Evolutionary conservation across 2,113 vertebrate species (phyloP), one percentile per base, ranked within the genome.

Genomic region (Nerophis ophidion): DNA sequence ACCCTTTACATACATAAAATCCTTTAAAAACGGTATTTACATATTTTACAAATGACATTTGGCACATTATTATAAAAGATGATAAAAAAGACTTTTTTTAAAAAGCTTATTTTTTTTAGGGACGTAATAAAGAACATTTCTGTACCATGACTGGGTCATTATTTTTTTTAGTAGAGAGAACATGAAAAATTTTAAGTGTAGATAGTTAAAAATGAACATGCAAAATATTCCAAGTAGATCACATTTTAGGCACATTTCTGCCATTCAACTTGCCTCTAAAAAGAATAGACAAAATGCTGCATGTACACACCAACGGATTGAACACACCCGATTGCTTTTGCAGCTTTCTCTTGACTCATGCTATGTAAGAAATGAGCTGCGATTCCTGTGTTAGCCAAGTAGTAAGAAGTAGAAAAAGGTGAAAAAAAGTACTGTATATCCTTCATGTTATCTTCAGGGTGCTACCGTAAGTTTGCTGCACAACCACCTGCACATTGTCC

Each of bases 391-490:
- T 44, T 38, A 50, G 26, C n/a, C 53, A 48, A 57, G 70, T 6
- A 54, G 48, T 33, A 61, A 16, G 0, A 9, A 49, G 44, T 19
- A 15, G 19, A 26, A 58, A 44, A 36, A 54, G 16, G 12, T n/a
- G 44, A 68, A 60, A 59, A 65, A 33, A 35, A 13, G 5, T 15
- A 44, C 10, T 11, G 6, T n/a, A 55, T 12, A 13, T 67, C 48
- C 48, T 61, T 89, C 89, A 98, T 65, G 90, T 87, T 65, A 98
- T 88, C 91, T 98, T 98, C 65, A 98, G 80, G 81, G 95, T 97
- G 93, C 97, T 98, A 82, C 97, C 97, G 0, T 99, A 99, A 7
- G 89, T 91, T 73, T 98, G 97, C 75, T 99, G 95, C 88, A 99
- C 81, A 75, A 99, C 94, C 84, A 98, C 93, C 88, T 99, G 97